Base-by-base conservation (phyloP, 2,888 invertebrate species). In the Limnephilus lunatus region DNA sequence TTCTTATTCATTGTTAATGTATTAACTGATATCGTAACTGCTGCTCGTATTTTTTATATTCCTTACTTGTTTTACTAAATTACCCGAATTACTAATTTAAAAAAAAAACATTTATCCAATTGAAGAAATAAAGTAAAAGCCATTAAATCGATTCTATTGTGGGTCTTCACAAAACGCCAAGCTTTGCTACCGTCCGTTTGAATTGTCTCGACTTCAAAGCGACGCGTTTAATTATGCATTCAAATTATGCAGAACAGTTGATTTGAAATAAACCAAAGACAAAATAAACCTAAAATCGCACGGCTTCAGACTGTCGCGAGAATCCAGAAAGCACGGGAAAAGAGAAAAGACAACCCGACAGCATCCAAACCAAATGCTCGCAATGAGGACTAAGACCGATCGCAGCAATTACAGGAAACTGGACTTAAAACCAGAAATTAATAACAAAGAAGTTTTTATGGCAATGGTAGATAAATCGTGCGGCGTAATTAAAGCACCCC, bases 311-410 rank as follows among this genome's bases (percentile, higher is more conserved):
- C 39, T 44, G 44, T 30, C 44, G 48, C 48, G 44, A 86, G 39
- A 86, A 86, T 32, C 32, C 31, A 82, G 30, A 32, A 32, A 32
- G 32, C 19, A 82, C 19, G 32, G 7, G 30, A 82, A 44, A 86
- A 30, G 48, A 19, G 48, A 44, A 86, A 44, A 86, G 19, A 44
- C 39, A 35, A 32, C 39, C 14, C 85, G 19, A 32, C n/a, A 85
- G 85, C 39, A 53, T 53, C 35, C 88, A 32, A 31, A 19, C 88
- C 68, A 88, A 88, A 88, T 88, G 25, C 30, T 68, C 31, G 68
- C 88, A 88, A 68, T 31, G 88, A 68, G 88, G 88, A 68, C 68
- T 48, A 88, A 31, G 32, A 88, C 88, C 30, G 35, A 80, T 31
- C 7, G n/a, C 30, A 48, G 30, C 19, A 86, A 86, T n/a, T 44